Evolutionary conservation across 2,113 vertebrate species (phyloP).

Genomic region (Salminus brasiliensis): DNA sequence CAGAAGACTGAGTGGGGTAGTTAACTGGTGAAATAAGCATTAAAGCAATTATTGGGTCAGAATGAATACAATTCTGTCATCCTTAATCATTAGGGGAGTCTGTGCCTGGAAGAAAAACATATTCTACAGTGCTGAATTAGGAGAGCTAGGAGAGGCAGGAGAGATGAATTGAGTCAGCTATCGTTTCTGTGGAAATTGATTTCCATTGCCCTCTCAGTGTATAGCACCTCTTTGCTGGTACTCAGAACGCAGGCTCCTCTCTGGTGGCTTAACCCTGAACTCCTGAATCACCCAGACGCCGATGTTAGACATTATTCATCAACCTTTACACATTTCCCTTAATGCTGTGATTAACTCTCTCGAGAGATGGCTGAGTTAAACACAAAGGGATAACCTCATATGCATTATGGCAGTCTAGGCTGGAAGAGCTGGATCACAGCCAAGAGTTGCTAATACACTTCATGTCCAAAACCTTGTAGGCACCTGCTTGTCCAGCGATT

Average conservation of each 20-base stretch:
- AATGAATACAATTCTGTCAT: conserved; percentile 82
- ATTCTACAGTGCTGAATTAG: conserved; percentile 39
- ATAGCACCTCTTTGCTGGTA: not conserved
- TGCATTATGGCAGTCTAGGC: not conserved
- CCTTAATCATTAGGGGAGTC: conserved; percentile 80
- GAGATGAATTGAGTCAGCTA: conserved; percentile 9
- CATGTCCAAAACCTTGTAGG: no score
- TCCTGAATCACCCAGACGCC: conserved; percentile 15
- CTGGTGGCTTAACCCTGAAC: not conserved
- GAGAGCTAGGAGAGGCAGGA: conserved; percentile 19
- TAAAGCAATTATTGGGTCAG: conserved; percentile 82
- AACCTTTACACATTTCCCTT: conserved; percentile 6
- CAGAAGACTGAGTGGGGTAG: conserved; percentile 74
- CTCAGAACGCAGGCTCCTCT: not conserved
- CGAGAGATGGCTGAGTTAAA: not conserved
- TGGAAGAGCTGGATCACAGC: not conserved
- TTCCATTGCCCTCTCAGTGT: not conserved
- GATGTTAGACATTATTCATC: conserved; percentile 10
- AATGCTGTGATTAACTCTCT: conserved; percentile 17
- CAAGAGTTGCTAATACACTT: not conserved
- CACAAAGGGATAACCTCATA: not conserved
- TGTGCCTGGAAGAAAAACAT: conserved; percentile 78
- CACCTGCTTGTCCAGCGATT: no score
- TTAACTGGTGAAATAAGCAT: conserved; percentile 82
- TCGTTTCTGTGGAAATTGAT: conserved; percentile 18